phyloP scores from a whole-genome alignment of 2,888 invertebrate genomes.

The Drosophila meridionalis region DNA sequence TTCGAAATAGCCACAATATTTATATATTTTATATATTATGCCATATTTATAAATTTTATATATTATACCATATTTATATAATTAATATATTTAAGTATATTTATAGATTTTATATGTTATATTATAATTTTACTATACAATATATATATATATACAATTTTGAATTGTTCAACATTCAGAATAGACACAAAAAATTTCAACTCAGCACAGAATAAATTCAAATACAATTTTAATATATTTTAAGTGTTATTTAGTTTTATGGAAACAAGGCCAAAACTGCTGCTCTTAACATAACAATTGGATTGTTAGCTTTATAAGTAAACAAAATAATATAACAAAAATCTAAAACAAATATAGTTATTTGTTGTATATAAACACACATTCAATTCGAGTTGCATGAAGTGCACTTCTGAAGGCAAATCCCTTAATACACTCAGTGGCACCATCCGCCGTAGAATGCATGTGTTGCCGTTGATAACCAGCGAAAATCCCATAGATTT shows the following conservation, averaged over 20 bases:
- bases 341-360: background rate
- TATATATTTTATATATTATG: too few relatives aligned
- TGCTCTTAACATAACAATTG: background rate
- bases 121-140: too few relatives aligned
- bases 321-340: background rate
- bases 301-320: background rate
- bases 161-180: background rate
- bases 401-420: slow-evolving; percentile 21
- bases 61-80: too few relatives aligned
- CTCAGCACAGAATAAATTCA: background rate
- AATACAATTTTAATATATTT: background rate
- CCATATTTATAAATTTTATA: too few relatives aligned
- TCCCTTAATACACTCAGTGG: slow-evolving; percentile 31
- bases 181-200: background rate
- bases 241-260: background rate
- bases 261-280: background rate
- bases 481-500: slow-evolving; percentile 42
- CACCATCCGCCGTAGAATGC: slow-evolving; percentile 16
- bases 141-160: too few relatives aligned
- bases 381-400: background rate
- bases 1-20: too few relatives aligned
- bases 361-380: background rate
- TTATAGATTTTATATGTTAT: too few relatives aligned
- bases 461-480: slow-evolving; percentile 41
- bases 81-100: too few relatives aligned